phyloP scores from a whole-genome alignment of 2,113 vertebrate genomes.

The Lepus timidus region DNA sequence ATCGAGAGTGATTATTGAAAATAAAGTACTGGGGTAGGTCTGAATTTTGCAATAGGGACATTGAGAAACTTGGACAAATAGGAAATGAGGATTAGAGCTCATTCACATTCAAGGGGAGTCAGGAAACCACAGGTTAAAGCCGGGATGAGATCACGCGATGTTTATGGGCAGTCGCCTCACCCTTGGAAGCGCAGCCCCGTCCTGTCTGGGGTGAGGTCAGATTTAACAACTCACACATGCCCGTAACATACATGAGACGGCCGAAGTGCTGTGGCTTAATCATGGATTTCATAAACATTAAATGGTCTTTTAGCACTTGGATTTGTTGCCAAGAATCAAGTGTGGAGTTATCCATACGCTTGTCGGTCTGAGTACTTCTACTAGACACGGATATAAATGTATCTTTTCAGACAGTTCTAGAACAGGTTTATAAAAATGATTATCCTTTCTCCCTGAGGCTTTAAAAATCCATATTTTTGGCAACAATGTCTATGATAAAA shows the following conservation, averaged over 20 bases:
- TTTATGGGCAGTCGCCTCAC: background rate
- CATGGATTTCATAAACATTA: background rate
- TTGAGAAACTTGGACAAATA: background rate
- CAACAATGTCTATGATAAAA: conserved; percentile 62
- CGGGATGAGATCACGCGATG: background rate
- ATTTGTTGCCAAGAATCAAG: background rate
- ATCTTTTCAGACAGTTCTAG: conserved; percentile 60
- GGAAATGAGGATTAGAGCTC: too few species aligned
- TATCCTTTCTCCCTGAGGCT: conserved; percentile 70
- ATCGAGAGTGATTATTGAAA: background rate
- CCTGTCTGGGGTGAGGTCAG: conserved; percentile 62
- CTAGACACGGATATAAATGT: conserved; percentile 57
- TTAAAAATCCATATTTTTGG: conserved; percentile 78
- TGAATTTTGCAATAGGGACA: background rate
- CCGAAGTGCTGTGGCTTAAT: background rate
- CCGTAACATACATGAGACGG: background rate
- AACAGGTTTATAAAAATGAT: conserved; percentile 46
- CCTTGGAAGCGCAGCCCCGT: background rate
- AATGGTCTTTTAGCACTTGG: background rate
- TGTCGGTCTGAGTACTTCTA: conserved; percentile 63
- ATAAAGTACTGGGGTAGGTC: background rate
- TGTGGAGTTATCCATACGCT: background rate
- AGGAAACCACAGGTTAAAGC: background rate
- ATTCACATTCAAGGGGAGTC: background rate
- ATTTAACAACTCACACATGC: background rate